Percentiles rank a stretch among this genome's conserved stretches.
Evolutionary conservation across 2,113 vertebrate genomes (phyloP).

Genomic region (Chitala chitala): DNA sequence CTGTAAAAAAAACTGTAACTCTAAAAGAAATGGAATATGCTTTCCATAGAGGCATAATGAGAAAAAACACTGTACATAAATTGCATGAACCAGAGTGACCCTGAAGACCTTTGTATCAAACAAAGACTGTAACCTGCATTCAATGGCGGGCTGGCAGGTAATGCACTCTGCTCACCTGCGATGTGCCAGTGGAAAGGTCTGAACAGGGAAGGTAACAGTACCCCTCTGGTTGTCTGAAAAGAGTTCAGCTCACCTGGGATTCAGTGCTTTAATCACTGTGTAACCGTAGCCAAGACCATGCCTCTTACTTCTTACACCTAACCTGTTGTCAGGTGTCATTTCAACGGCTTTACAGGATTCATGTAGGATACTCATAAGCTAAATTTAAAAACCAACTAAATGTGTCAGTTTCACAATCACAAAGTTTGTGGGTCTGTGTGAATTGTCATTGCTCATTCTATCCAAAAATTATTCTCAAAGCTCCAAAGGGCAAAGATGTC

Average conservation of each 20-base stretch:
- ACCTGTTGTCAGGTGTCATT: neutral
- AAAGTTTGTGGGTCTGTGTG: neutral
- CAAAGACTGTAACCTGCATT: neutral
- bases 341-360: neutral
- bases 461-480: too few relatives aligned
- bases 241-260: constrained; percentile 1
- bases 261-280: constrained; percentile 20
- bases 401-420: too few relatives aligned
- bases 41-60: too few relatives aligned
- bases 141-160: neutral
- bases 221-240: neutral
- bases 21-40: too few relatives aligned
- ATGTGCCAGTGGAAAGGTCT: neutral
- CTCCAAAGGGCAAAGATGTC: too few relatives aligned
- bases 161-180: neutral
- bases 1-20: too few relatives aligned
- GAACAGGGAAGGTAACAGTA: constrained; percentile 15
- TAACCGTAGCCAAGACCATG: neutral
- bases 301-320: neutral
- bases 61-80: too few relatives aligned
- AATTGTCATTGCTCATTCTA: too few relatives aligned
- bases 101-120: neutral
- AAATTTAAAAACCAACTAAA: neutral
- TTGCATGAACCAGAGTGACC: neutral
- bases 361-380: neutral